These are phyloP conservation scores for Nebria brevicollis DNA, from an alignment of 2,888 invertebrate species.

Conservation along the genomic window DNA sequence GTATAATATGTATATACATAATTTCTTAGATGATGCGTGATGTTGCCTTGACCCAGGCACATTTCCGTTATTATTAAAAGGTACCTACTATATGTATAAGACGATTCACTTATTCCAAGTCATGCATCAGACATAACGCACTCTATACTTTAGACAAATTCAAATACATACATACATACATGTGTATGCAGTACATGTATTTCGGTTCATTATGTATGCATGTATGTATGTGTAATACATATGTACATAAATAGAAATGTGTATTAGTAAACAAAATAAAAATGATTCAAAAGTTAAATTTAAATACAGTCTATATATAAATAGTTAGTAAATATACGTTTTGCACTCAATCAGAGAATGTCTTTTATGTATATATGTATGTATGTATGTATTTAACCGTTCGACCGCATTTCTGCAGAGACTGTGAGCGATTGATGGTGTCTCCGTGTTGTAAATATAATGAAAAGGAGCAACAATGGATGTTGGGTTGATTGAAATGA, in stretches of 20 bases:
- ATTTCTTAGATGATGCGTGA: neutral
- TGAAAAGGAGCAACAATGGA: neutral
- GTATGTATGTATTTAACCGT: conserved; percentile 6
- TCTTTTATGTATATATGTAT: conserved; percentile 4
- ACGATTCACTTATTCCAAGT: conserved; percentile 21
- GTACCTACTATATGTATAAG: neutral
- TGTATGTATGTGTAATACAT: neutral
- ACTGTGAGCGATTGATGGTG: neutral
- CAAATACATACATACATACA: neutral
- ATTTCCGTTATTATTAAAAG: neutral
- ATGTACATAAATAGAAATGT: neutral
- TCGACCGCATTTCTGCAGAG: conserved; percentile 1
- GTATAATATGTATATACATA: conserved; percentile 12
- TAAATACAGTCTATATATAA: conserved; percentile 9
- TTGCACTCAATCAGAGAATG: neutral
- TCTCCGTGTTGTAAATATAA: neutral
- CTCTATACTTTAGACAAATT: neutral
- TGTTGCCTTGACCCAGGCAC: neutral
- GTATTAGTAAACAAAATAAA: too few species aligned
- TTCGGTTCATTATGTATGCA: neutral
- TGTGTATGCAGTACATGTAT: too few species aligned
- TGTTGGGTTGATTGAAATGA: neutral
- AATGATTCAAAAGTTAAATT: too few species aligned
- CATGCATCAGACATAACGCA: conserved; percentile 12
- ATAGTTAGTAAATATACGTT: conserved; percentile 2